Evolutionary conservation across 2,797 vertebrate species (phyloP).

Genomic region (Coracias cyanogaster): DNA sequence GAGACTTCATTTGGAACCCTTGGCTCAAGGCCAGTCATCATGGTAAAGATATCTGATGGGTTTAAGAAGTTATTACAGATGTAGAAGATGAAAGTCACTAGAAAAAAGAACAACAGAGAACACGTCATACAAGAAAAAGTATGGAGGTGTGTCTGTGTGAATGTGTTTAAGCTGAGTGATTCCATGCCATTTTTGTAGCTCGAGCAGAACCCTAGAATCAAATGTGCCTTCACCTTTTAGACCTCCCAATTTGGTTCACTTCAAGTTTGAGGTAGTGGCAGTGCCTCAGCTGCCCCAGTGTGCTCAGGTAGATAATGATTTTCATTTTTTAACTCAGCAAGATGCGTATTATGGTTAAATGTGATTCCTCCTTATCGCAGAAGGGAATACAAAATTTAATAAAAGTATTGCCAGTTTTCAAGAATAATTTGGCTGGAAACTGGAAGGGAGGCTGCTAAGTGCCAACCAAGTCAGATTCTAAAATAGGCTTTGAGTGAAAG

Average conservation of each 20-base stretch:
- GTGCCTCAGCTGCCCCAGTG: no score
- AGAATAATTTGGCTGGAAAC: not conserved
- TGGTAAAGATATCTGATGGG: not conserved
- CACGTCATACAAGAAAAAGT: not conserved
- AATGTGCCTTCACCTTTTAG: not conserved
- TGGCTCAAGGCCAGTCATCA: not conserved
- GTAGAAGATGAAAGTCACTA: not conserved
- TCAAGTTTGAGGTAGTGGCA: not conserved
- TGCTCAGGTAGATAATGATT: not conserved
- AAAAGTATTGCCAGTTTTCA: not conserved
- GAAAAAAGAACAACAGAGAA: not conserved
- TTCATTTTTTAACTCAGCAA: not conserved
- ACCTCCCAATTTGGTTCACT: rapidly evolving
- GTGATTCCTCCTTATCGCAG: not conserved
- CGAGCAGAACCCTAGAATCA: not conserved
- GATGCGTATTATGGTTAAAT: not conserved
- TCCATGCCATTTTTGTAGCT: not conserved
- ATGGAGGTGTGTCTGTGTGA: not conserved
- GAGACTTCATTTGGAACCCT: not conserved
- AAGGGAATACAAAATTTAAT: not conserved
- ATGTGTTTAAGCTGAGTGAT: not conserved
- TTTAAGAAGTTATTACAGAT: not conserved
- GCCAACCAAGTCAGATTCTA: not conserved
- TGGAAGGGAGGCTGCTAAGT: not conserved
- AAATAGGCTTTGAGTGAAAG: not conserved